Conservation (phyloP, 37 sponge, comb jelly and placozoan species). For the Spongilla lacustris region DNA sequence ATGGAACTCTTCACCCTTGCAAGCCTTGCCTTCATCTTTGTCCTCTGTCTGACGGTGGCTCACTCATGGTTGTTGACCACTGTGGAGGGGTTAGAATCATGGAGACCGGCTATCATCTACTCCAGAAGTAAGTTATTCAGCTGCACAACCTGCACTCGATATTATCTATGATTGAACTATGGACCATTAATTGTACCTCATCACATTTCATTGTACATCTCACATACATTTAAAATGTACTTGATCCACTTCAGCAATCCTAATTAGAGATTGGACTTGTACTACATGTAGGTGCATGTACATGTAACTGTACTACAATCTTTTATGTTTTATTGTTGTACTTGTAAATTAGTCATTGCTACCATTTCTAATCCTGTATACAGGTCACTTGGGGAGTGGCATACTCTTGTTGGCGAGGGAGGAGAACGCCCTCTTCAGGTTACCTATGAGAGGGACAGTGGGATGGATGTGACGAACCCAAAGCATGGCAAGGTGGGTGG, state of each 20-base stretch:
- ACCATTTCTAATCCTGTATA: not conserved
- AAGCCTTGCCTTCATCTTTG: slow-evolving; percentile 7
- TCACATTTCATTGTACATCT: no score
- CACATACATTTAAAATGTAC: no score
- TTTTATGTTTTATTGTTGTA: not conserved
- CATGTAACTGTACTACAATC: not conserved
- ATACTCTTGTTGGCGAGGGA: slow-evolving; percentile 60
- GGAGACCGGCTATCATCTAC: slow-evolving; percentile 43
- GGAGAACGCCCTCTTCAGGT: slow-evolving; percentile 27
- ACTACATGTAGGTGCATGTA: not conserved
- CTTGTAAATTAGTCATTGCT: not conserved
- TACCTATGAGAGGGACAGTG: slow-evolving; percentile 54
- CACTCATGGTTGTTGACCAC: slow-evolving; percentile 51
- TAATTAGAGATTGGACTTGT: no score
- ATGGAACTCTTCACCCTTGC: not conserved
- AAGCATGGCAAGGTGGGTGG: slow-evolving; percentile 83
- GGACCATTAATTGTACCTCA: no score
- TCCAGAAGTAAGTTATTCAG: slow-evolving; percentile 38
- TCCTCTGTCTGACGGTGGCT: not conserved
- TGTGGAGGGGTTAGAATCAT: slow-evolving; percentile 48
- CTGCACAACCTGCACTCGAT: not conserved
- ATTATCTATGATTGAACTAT: no score
- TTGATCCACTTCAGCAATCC: no score
- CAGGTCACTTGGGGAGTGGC: slow-evolving; percentile 74
- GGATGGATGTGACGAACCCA: slow-evolving; percentile 68